Evolutionary conservation across 64 coral and sea anemone species (phyloP), one percentile per base, ranked within the genome.

Genomic region (Actinia equina): DNA sequence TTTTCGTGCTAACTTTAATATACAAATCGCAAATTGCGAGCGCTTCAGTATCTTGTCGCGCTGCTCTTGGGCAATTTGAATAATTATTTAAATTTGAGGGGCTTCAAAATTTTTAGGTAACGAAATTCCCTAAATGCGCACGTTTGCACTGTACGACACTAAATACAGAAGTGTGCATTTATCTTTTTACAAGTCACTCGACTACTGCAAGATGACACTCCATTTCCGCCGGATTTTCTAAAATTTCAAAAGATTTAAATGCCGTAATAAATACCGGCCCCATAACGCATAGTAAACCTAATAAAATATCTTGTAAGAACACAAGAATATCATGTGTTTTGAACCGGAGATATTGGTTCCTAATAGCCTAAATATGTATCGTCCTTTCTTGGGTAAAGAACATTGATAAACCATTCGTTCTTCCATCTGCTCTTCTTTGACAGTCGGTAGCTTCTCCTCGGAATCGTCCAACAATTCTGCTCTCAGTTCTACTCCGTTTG

Each of bases 231-330:
- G n/a, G n/a, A 49, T 8, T 49, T 49, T 49, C 4, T 49, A 49
- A 37, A 37, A 37, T 37, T 37, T 1, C 30, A 49, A 49, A 49
- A 49, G 3, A 49, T 37, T 37, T 37, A 20, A 18, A 63, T 63
- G 1, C 22, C 62, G 30, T 5, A 1, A 19, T 6, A 6, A 65
- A 65, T 65, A 65, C 61, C 14, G 7, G 69, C n/a, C 26, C 26
- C 20, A 8, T n/a, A 1, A 12, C 19, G 22, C n/a, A 22, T 69
- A 49, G 46, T 23, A n/a, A 11, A n/a, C 37, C 69, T 74, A 85
- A 63, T 85, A 85, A 63, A 60, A 85, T 27, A 85, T 85, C 83
- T 85, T 85, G 25, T 85, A 85, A 41, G 59, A 58, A 42, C 83
- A 85, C 41, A 85, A 85, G 22, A 19, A 10, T 25, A 62, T 63